Conservation (phyloP, 2,888 invertebrate species). For the Cephus rjabovi region DNA sequence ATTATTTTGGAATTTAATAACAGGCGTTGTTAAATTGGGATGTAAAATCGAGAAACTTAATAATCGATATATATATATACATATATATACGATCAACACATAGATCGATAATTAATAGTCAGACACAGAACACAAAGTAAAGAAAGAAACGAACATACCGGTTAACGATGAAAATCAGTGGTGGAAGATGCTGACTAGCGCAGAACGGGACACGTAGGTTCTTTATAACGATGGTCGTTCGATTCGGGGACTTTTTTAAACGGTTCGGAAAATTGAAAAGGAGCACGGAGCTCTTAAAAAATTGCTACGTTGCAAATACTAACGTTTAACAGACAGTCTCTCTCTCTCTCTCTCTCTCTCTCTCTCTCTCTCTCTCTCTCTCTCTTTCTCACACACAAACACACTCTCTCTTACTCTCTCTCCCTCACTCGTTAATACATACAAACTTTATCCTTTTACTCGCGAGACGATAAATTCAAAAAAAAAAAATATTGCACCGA, state of each 20-base stretch:
- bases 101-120: constrained; percentile 4
- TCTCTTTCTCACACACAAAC: constrained; percentile 2
- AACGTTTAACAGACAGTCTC: constrained; percentile 4
- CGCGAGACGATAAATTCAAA: neutral
- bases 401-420: neutral
- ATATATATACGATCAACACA: neutral
- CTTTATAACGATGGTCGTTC: neutral
- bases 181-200: constrained; percentile 61
- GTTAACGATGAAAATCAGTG: constrained; percentile 66
- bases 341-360: constrained; percentile 7
- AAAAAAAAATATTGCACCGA: neutral
- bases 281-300: neutral
- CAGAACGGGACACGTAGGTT: constrained; percentile 31
- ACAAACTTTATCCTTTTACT: neutral
- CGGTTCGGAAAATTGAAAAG: neutral
- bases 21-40: neutral
- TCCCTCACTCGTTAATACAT: neutral
- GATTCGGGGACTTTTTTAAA: neutral
- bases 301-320: neutral
- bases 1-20: neutral
- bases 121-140: constrained; percentile 59
- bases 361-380: neutral
- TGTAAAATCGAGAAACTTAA: neutral
- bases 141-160: constrained; percentile 65
- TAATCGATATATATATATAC: neutral